A percentile compares a stretch with the other conserved stretches of the same genome.
Conservation (phyloP, 2,888 invertebrate genomes). For the Penaeus monodon region DNA sequence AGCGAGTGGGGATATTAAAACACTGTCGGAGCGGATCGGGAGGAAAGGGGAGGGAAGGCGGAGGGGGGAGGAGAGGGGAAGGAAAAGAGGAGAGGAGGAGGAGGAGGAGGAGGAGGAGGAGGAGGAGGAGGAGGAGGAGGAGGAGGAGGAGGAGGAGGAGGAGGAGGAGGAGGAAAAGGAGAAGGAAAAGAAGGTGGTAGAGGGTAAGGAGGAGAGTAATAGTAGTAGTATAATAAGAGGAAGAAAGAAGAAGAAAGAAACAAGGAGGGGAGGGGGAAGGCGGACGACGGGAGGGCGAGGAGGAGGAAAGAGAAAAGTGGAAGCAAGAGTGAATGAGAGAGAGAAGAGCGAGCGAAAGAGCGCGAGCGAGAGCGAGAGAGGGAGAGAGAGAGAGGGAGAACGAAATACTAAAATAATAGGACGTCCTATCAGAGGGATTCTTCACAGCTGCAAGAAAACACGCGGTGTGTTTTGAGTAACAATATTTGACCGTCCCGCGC, state of each 20-base stretch:
- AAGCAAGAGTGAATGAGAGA: too few species aligned
- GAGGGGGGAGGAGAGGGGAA: neutral
- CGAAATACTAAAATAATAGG: conserved; percentile 45
- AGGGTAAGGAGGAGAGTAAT: neutral
- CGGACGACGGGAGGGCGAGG: too few species aligned
- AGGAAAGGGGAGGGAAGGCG: neutral
- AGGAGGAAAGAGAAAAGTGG: too few species aligned
- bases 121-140: neutral
- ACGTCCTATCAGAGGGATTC: conserved; percentile 38
- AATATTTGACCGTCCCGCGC: conserved; percentile 38
- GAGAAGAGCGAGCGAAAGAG: too few species aligned
- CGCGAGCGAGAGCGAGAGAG: neutral
- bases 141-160: neutral
- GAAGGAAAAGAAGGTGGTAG: neutral
- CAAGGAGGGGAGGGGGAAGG: neutral
- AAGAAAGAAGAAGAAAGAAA: neutral
- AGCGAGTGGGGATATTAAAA: neutral
- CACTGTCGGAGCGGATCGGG: neutral
- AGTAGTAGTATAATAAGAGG: neutral
- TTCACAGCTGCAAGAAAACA: conserved; percentile 40
- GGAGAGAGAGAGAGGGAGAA: conserved; percentile 34
- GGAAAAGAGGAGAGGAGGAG: neutral
- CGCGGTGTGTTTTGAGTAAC: conserved; percentile 29
- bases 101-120: neutral
- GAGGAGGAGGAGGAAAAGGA: neutral